Evolutionary conservation across 2,888 invertebrate species (phyloP), one percentile per base, ranked within the genome.

Genomic region (Rhamnusium bicolor): DNA sequence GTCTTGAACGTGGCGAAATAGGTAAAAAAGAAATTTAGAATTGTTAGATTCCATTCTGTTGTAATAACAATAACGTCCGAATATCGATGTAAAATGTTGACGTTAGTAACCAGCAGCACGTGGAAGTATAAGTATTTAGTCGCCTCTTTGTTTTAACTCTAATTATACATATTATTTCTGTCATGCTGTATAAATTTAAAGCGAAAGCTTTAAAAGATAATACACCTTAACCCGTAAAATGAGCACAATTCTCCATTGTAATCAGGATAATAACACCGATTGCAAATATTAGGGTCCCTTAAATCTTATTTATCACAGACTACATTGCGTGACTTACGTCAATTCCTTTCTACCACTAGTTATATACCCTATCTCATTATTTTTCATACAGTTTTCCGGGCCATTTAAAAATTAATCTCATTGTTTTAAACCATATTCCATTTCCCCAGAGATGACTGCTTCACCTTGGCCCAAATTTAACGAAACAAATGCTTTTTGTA

Each of bases 251-350:
- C 16, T 51, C 19, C 51, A 19, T 16, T 51, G 51, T 16, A 19
- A 51, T 51, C 51, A 51, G 8, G 51, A 51, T 51, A 51, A 51
- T 51, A 51, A 51, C 16, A 19, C 51, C 12, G 19, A 51, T 51
- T 51, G 19, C 51, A 16, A 51, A 51, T 51, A 51, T 51, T n/a
- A n/a, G 51, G 51, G 51, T 19, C 16, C 5, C 51, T 51, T 12
- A 51, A 51, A 7, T 8, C 51, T 6, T 51, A 19, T 51, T 51
- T 19, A 19, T 51, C 51, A 51, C 10, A 51, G 19, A 19, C 18
- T 19, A 12, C 19, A 51, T 51, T 51, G 51, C 51, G 51, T 51
- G 51, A 51, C 51, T 51, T 51, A 51, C 19, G 8, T 19, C 51
- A 51, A 19, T 51, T 51, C 16, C 16, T 51, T 51, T 51, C 19